phyloP scores from a whole-genome alignment of 2,888 invertebrate species.

The Ryuthela nishihirai region DNA sequence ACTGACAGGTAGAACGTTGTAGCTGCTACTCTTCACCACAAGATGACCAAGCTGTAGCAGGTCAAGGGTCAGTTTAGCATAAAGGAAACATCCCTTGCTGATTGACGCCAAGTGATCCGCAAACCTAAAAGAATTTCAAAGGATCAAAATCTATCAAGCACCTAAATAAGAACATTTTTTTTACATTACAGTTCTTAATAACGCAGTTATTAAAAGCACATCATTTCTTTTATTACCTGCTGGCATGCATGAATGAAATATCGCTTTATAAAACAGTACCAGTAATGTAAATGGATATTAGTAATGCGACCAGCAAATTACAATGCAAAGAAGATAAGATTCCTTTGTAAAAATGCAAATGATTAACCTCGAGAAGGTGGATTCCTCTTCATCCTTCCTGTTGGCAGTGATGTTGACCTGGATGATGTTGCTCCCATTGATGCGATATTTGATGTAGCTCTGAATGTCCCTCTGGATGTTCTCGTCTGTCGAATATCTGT shows the following conservation, averaged over 20 bases:
- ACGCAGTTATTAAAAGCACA: no score
- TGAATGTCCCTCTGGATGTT: conserved; percentile 61
- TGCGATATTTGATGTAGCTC: conserved; percentile 78
- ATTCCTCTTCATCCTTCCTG: conserved; percentile 1
- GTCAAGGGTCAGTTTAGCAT: conserved; percentile 84
- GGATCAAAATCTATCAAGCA: neutral
- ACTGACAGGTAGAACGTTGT: conserved; percentile 84
- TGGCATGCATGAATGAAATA: no score
- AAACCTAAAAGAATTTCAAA: conserved; percentile 60
- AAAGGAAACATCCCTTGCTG: conserved; percentile 85
- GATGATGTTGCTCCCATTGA: conserved; percentile 74
- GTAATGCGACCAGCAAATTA: no score
- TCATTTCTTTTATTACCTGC: no score
- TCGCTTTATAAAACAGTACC: no score
- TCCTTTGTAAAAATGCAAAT: no score
- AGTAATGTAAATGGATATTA: no score
- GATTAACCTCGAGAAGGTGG: no score
- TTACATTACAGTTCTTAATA: neutral
- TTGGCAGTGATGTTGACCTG: conserved; percentile 63
- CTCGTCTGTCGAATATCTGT: conserved; percentile 45
- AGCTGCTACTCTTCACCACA: conserved; percentile 88
- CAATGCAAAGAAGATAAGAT: no score
- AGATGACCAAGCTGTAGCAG: conserved; percentile 85
- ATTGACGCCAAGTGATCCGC: conserved; percentile 76
- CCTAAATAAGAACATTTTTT: no score